Base-by-base conservation (phyloP, 1,140 invertebrate genomes). In the Platyura marginata region DNA sequence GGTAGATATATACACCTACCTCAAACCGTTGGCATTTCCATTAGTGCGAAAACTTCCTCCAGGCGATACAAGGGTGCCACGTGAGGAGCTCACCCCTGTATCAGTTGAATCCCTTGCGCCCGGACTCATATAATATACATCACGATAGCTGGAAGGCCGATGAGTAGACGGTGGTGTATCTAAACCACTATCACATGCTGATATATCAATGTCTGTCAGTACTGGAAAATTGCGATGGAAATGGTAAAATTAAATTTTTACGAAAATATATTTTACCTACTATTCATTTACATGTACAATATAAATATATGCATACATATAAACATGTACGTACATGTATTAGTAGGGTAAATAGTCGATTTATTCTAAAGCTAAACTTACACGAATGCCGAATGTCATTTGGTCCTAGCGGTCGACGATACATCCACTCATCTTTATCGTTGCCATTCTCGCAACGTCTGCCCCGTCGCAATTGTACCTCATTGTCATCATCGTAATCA, bases 311-410 rank as follows among this genome's bases (percentile, higher is more conserved):
- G n/a, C n/a, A n/a, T n/a, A n/a, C n/a, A n/a, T n/a, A n/a, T n/a
- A n/a, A n/a, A n/a, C n/a, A n/a, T n/a, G n/a, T n/a, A n/a, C n/a
- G n/a, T n/a, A n/a, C n/a, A n/a, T n/a, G n/a, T n/a, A n/a, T n/a
- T n/a, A n/a, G n/a, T n/a, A n/a, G n/a, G n/a, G n/a, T n/a, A n/a
- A n/a, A n/a, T n/a, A n/a, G n/a, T n/a, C n/a, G n/a, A 29, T 29
- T 29, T 29, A 6, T 8, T 8, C 13, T 8, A 8, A 29, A 29
- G 13, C 25, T 22, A 18, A 16, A 54, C 48, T 49, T 29, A 61
- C 58, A 56, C 38, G 58, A 61, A 35, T 60, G 58, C 15, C 58
- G 46, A 50, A 56, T 56, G 42, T 61, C 58, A 35, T 56, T 60
- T 40, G 58, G 58, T 42, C 54, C 56, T 25, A 52, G 51, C 3